Conservation (phyloP, 2,888 invertebrate genomes). For the Tetramorium bicarinatum region DNA sequence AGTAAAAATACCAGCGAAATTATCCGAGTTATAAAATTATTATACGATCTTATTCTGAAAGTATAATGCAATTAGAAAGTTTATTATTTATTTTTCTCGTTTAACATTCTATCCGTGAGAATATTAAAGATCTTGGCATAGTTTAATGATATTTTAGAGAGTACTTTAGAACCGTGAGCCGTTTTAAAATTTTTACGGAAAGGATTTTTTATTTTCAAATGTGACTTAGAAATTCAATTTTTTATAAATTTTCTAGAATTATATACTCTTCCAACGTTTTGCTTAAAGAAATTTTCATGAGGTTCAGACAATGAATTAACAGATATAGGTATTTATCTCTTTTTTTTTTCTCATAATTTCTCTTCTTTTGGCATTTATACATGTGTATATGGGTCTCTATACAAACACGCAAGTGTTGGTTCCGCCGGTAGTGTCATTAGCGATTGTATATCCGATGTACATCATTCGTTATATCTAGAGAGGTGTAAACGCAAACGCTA, state of each 20-base stretch:
- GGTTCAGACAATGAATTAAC: neutral
- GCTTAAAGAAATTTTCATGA: neutral
- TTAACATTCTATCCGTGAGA: neutral
- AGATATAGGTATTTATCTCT: constrained; percentile 23
- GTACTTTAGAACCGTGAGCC: neutral
- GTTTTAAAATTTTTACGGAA: neutral
- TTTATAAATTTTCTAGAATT: neutral
- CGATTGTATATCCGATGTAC: constrained; percentile 75
- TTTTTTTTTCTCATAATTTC: constrained; percentile 74
- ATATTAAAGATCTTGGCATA: neutral
- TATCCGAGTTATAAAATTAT: neutral
- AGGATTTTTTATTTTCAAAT: neutral
- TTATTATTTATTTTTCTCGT: neutral
- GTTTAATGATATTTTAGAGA: neutral
- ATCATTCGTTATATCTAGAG: constrained; percentile 78
- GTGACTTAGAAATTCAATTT: neutral
- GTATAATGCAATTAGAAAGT: neutral
- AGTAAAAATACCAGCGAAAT: neutral
- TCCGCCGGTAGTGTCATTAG: constrained; percentile 78
- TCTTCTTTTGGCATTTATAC: constrained; percentile 82
- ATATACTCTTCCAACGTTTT: neutral
- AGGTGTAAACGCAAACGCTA: constrained; percentile 81
- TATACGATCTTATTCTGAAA: neutral
- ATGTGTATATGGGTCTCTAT: constrained; percentile 81
- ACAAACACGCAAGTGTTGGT: constrained; percentile 84